phyloP scores from a whole-genome alignment of 30 jellyfish, hydroid and myxozoan genomes.

The Cassiopea xamachana region DNA sequence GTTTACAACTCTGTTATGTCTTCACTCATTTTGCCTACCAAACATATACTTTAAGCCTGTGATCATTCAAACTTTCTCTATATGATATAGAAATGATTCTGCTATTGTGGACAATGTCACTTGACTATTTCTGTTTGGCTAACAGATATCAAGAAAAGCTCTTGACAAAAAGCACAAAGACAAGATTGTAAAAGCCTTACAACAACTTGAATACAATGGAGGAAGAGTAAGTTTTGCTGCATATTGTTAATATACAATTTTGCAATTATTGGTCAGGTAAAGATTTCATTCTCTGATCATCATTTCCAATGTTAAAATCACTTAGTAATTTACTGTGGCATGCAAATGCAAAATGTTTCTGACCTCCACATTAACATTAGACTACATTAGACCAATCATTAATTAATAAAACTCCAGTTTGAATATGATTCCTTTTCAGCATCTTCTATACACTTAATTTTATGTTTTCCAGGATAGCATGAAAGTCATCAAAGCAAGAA shows the following conservation, averaged over 20 bases:
- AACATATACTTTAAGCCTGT: too few species aligned
- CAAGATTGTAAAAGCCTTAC: conserved; percentile 60
- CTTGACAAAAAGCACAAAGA: conserved; percentile 69
- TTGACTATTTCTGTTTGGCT: background rate
- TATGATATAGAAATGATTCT: too few species aligned
- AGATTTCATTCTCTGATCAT: background rate
- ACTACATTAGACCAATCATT: background rate
- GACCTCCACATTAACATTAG: background rate
- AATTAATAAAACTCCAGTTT: background rate
- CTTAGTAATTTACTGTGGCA: background rate
- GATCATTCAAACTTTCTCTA: too few species aligned
- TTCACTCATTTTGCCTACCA: too few species aligned
- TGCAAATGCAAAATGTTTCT: background rate
- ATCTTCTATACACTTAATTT: background rate
- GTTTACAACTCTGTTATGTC: too few species aligned
- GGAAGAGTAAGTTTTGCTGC: conserved; percentile 72
- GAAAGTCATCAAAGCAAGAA: conserved; percentile 70
- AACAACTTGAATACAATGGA: conserved; percentile 85
- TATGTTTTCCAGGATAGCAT: conserved; percentile 53
- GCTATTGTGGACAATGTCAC: too few species aligned
- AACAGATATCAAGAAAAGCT: conserved; percentile 72
- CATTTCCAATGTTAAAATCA: too few species aligned
- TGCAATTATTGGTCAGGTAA: too few species aligned
- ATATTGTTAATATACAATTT: background rate
- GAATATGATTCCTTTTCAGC: background rate